These are phyloP conservation scores for Gadus macrocephalus DNA, from an alignment of 2,113 vertebrate species.

Conservation along the genomic window DNA sequence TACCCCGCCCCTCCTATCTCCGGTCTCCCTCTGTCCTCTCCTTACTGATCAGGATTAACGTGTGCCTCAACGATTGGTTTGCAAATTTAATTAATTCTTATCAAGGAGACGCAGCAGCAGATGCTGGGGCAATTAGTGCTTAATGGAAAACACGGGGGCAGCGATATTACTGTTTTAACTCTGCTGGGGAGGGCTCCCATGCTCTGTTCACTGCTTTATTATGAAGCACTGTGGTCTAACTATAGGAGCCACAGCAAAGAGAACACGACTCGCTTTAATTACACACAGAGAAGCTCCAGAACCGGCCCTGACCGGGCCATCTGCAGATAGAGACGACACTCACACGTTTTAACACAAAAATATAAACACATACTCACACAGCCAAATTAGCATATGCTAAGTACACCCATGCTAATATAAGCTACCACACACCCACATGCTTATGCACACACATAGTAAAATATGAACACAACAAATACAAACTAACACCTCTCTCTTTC, in stretches of 20 bases:
- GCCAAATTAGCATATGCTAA: no score
- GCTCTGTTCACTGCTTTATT: neutral
- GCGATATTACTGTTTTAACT: constrained; percentile 73
- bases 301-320: constrained; percentile 30
- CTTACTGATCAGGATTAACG: constrained; percentile 69
- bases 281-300: constrained; percentile 37
- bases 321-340: constrained; percentile 36
- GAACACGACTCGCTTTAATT: constrained; percentile 54
- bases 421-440: no score
- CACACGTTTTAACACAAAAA: neutral
- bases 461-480: no score
- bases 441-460: no score
- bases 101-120: constrained; percentile 74
- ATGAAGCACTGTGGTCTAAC: constrained; percentile 45
- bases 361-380: no score
- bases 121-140: constrained; percentile 74
- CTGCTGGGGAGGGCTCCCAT: constrained; percentile 18
- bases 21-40: constrained; percentile 47
- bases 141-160: constrained; percentile 73
- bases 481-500: no score
- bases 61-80: constrained; percentile 73
- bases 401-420: no score
- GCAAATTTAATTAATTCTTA: constrained; percentile 79
- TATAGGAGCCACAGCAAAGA: constrained; percentile 55
- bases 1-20: constrained; percentile 1